phyloP scores from a whole-genome alignment of 2,113 vertebrate genomes.

The Nycticebus coucang region DNA sequence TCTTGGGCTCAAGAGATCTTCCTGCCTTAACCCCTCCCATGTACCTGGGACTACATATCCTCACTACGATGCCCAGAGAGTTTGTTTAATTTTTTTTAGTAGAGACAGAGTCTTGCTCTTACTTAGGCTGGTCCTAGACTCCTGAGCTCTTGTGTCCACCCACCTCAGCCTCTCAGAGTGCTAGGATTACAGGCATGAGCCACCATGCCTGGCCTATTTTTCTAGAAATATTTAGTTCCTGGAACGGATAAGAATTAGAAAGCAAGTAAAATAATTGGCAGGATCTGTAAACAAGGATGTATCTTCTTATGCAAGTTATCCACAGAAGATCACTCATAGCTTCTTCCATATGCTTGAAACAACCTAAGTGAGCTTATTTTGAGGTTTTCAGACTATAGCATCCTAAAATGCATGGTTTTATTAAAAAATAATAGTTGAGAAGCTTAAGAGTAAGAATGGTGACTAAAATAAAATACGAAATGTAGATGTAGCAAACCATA shows the following conservation, averaged over 20 bases:
- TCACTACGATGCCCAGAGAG: too few relatives aligned
- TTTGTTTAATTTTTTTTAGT: too few relatives aligned
- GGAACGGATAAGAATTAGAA: neutral
- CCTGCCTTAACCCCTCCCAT: too few relatives aligned
- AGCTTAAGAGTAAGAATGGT: neutral
- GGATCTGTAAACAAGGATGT: neutral
- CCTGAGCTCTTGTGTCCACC: too few relatives aligned
- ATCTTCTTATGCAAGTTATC: neutral
- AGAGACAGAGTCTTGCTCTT: too few relatives aligned
- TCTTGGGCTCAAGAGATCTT: too few relatives aligned
- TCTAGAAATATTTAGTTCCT: neutral
- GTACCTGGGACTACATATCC: too few relatives aligned
- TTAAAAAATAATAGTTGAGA: neutral
- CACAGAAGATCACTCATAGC: neutral
- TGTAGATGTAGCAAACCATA: neutral
- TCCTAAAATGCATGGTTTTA: neutral
- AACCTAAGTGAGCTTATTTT: neutral
- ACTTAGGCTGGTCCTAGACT: too few relatives aligned
- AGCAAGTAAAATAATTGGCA: neutral
- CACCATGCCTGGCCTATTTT: neutral
- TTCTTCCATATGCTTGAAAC: neutral
- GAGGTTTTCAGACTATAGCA: neutral
- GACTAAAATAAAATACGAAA: neutral
- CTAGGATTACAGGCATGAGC: too few relatives aligned
- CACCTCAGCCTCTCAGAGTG: too few relatives aligned